Conservation (phyloP, 2,797 vertebrate genomes). For the Fratercula arctica region DNA sequence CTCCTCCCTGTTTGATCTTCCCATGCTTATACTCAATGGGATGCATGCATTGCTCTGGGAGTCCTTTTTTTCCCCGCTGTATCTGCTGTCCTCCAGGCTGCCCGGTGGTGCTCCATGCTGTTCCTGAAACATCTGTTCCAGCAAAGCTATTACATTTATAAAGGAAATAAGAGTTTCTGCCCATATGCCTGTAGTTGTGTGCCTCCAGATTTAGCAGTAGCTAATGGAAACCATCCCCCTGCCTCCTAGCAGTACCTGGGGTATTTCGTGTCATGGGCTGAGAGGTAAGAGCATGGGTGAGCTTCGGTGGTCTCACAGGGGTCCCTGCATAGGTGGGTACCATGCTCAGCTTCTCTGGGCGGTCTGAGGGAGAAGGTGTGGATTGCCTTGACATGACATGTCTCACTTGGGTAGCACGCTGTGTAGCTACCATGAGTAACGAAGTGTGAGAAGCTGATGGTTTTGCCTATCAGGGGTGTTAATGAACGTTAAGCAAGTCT, state of each 20-base stretch:
- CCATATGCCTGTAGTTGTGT: background rate
- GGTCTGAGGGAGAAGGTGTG: background rate
- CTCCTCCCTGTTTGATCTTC: background rate
- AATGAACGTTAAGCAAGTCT: background rate
- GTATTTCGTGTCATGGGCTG: background rate
- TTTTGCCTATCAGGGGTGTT: background rate
- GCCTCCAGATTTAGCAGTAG: background rate
- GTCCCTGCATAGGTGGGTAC: background rate
- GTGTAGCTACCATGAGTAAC: background rate
- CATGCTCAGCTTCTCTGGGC: background rate
- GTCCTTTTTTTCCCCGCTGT: background rate
- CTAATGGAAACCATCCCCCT: background rate
- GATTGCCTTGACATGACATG: background rate
- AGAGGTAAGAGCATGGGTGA: background rate
- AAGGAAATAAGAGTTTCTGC: background rate
- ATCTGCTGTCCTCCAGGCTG: background rate
- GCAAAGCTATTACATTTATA: background rate
- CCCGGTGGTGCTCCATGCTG: fast-evolving
- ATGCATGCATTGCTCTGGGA: background rate
- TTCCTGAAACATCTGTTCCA: background rate
- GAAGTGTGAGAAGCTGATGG: background rate
- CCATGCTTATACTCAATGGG: background rate
- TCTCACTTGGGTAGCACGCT: background rate
- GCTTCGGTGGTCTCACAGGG: background rate
- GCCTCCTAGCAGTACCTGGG: background rate